A percentile compares a stretch with the other conserved stretches of the same genome.
These are phyloP conservation scores for Chamaetylas fuelleborni DNA, from an alignment of 2,113 vertebrate genomes.

Conservation along the genomic window DNA sequence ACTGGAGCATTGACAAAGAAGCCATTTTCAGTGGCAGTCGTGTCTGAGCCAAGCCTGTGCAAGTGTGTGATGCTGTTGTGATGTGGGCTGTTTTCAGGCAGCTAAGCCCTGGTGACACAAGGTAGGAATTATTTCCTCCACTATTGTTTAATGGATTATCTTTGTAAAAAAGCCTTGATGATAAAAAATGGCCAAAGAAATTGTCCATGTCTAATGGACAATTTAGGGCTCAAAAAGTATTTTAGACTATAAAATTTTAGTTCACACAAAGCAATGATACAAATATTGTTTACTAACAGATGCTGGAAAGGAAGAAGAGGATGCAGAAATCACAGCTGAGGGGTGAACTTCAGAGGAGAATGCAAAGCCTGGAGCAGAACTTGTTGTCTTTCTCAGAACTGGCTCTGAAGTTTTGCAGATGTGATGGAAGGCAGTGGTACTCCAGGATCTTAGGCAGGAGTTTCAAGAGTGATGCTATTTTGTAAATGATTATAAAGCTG, in stretches of 20 bases:
- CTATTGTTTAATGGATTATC: background rate
- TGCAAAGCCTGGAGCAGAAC: background rate
- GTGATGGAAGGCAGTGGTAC: background rate
- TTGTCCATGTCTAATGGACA: background rate
- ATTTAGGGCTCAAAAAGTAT: background rate
- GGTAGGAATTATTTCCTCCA: background rate
- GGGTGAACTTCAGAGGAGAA: background rate
- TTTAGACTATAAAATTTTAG: background rate
- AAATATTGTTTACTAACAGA: background rate
- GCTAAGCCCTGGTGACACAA: background rate
- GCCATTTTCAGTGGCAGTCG: background rate
- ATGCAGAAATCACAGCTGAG: background rate
- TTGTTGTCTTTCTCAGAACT: fast-evolving
- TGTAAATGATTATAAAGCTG: background rate
- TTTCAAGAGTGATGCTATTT: background rate
- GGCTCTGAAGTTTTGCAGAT: background rate
- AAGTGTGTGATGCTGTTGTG: background rate
- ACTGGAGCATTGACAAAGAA: background rate
- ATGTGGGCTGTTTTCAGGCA: background rate
- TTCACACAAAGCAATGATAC: background rate
- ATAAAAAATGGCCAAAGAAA: background rate
- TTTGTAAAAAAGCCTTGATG: background rate
- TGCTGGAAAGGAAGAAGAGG: background rate
- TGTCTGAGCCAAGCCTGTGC: background rate
- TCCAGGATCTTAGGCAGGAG: background rate